phyloP scores from a whole-genome alignment of 37 sponge, comb jelly and placozoan genomes.

The Ianthella basta region DNA sequence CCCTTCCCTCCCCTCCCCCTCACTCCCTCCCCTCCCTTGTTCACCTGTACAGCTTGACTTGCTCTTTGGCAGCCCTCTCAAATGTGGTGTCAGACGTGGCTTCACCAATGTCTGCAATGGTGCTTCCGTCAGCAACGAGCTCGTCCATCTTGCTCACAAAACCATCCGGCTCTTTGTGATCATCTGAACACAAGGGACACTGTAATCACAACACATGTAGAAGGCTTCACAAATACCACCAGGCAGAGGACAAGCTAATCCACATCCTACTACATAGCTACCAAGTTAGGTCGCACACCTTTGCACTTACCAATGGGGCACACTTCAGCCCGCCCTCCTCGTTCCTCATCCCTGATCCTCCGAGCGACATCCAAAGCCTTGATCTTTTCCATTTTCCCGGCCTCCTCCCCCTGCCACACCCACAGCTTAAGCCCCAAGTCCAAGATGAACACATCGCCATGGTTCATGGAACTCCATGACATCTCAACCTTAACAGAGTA shows the following conservation, averaged over 20 bases:
- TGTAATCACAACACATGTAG: no score
- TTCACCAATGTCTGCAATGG: constrained; percentile 39
- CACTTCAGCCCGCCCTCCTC: constrained; percentile 36
- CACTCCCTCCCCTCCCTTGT: neutral
- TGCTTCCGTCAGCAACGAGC: constrained; percentile 31
- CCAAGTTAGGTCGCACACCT: no score
- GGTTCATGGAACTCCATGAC: constrained; percentile 83
- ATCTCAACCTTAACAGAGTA: constrained; percentile 34
- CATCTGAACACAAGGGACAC: no score
- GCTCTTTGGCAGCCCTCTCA: constrained; percentile 68
- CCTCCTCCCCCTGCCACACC: constrained; percentile 83
- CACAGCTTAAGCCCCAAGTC: constrained; percentile 76
- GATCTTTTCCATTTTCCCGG: constrained; percentile 80
- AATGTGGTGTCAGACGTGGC: constrained; percentile 76
- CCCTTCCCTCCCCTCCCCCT: neutral
- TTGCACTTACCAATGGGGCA: neutral
- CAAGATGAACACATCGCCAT: constrained; percentile 93
- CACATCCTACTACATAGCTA: no score
- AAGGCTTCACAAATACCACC: no score
- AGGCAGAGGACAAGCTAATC: no score
- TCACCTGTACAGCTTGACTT: constrained; percentile 69
- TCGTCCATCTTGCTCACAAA: constrained; percentile 66
- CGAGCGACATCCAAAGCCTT: constrained; percentile 91
- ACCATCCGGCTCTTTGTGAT: constrained; percentile 39
- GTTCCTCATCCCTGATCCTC: constrained; percentile 88